Percentiles rank a stretch among this genome's conserved stretches.
Evolutionary conservation across 1,140 invertebrate genomes (phyloP).

Genomic region (Aphelenchoides besseyi): DNA sequence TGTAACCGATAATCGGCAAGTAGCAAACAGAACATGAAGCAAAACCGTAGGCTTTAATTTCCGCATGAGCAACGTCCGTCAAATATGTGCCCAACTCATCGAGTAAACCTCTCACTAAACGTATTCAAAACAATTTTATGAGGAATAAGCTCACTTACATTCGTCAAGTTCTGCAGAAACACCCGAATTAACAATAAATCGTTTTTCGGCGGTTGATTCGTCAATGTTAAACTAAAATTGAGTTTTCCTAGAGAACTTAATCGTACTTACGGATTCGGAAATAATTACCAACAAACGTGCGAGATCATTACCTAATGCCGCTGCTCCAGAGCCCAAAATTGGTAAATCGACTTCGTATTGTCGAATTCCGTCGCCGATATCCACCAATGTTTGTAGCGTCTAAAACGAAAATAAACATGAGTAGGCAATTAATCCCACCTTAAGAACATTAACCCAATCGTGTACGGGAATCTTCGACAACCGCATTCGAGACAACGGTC

Average conservation of each 20-base stretch:
- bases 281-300: constrained; percentile 18
- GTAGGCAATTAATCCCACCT: constrained; percentile 28
- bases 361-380: constrained; percentile 23
- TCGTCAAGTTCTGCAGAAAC: constrained; percentile 53
- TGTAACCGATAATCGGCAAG: constrained; percentile 58
- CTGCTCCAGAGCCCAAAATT: constrained; percentile 6
- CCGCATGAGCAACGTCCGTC: constrained; percentile 51
- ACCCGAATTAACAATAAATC: constrained; percentile 55
- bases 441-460: constrained; percentile 52
- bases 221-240: constrained; percentile 57
- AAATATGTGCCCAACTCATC: constrained; percentile 42
- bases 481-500: constrained; percentile 42
- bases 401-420: background rate
- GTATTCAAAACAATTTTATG: background rate
- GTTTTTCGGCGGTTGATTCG: constrained; percentile 48
- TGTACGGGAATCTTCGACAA: constrained; percentile 35
- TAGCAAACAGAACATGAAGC: constrained; percentile 52
- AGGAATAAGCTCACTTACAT: constrained; percentile 31
- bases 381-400: constrained; percentile 28
- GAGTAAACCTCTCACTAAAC: constrained; percentile 51
- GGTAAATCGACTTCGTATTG: constrained; percentile 7
- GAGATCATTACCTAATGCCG: constrained; percentile 10
- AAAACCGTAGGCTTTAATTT: constrained; percentile 38
- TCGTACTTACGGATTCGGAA: background rate
- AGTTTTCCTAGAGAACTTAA: constrained; percentile 5